phyloP scores from a whole-genome alignment of 2,797 vertebrate genomes.

The Cuculus canorus region DNA sequence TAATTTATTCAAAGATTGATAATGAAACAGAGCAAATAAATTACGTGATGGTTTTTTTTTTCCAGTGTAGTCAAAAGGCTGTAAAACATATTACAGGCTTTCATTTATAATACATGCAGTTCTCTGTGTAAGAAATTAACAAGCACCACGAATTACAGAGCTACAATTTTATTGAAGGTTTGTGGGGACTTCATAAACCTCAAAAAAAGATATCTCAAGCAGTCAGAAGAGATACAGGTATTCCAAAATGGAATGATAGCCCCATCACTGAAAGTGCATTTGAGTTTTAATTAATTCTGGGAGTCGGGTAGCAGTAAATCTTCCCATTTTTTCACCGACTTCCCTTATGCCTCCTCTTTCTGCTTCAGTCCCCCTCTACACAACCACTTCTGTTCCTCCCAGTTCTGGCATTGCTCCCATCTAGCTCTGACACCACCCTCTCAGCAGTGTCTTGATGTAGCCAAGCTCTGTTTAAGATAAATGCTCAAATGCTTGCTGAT shows the following conservation, averaged over 20 bases:
- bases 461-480: background rate
- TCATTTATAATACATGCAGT: conserved; percentile 7
- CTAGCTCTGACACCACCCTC: background rate
- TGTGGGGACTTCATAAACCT: background rate
- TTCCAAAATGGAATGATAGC: background rate
- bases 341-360: background rate
- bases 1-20: conserved; percentile 45
- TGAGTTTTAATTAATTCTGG: conserved; percentile 1
- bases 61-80: background rate
- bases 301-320: background rate
- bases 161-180: background rate
- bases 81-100: conserved; percentile 6
- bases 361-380: background rate
- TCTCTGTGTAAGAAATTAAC: conserved; percentile 22
- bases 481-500: background rate
- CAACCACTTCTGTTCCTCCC: background rate
- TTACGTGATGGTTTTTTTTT: background rate
- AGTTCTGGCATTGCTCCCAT: background rate
- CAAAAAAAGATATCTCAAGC: background rate
- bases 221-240: background rate
- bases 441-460: fast-evolving
- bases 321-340: background rate
- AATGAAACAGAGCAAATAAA: conserved; percentile 21
- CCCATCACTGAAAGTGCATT: background rate
- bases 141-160: background rate